Base-by-base conservation (phyloP, 1,140 invertebrate genomes). In the Bilobella aurantiaca region DNA sequence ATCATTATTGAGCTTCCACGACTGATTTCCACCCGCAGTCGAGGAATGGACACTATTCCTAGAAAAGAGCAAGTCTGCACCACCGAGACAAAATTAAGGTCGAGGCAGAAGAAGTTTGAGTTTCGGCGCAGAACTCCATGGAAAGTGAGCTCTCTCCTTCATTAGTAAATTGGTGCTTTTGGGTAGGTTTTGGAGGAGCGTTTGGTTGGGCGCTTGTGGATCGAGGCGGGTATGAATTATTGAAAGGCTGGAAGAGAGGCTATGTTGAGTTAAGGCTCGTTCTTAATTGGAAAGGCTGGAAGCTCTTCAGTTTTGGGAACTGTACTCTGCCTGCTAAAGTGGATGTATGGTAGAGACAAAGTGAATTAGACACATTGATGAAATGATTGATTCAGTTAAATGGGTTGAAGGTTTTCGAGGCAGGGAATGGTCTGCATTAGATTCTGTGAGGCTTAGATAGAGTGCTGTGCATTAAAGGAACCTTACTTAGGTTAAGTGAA, bases 361-460 rank as follows among this genome's bases (percentile, higher is more conserved):
- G 58, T 59, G 58, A 59, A 59, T 59, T 59, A 59, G 58, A 34
- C 32, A 29, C 32, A 31, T 59, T 59, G 58, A 59, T 59, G 58
- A 59, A 59, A 59, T 59, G 58, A 59, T 59, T 59, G 58, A 59
- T 59, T 59, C 58, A 31, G 31, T 59, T 59, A 59, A 53, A 53
- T 53, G 49, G 49, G 49, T 53, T 53, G 23, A 23, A 23, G 23
- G 49, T 23, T n/a, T n/a, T n/a, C n/a, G n/a, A n/a, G n/a, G n/a
- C n/a, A n/a, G n/a, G n/a, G n/a, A n/a, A n/a, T n/a, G n/a, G n/a
- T n/a, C n/a, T n/a, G n/a, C n/a, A n/a, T n/a, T n/a, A n/a, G n/a
- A n/a, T n/a, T n/a, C n/a, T n/a, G n/a, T n/a, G n/a, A n/a, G n/a
- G n/a, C n/a, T n/a, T n/a, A n/a, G n/a, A n/a, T n/a, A n/a, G n/a